phyloP scores from a whole-genome alignment of 30 jellyfish, hydroid and myxozoan species.

The Turritopsis dohrnii region DNA sequence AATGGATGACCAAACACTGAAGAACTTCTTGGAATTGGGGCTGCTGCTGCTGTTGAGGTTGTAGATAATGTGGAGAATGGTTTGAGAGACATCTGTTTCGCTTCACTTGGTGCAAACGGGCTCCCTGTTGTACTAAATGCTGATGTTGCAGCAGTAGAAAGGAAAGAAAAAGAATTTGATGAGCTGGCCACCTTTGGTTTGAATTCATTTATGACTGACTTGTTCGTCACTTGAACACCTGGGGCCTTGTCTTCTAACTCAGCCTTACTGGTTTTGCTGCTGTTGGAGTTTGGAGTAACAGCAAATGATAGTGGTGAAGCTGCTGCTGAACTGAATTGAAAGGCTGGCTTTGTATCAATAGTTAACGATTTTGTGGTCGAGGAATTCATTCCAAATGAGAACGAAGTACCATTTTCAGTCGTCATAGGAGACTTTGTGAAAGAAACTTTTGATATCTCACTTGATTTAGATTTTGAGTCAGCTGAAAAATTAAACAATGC shows the following conservation, averaged over 20 bases:
- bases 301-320: neutral
- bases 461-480: neutral
- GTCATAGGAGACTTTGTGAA: neutral
- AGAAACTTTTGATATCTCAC: neutral
- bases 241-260: neutral
- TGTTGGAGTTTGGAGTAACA: neutral
- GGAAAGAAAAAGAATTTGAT: neutral
- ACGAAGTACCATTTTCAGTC: neutral
- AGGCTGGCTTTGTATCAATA: neutral
- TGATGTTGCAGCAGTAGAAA: neutral
- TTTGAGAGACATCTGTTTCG: neutral
- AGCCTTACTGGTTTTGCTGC: neutral
- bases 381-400: neutral
- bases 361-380: neutral
- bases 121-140: neutral
- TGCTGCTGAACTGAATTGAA: neutral
- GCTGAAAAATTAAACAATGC: neutral
- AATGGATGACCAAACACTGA: neutral
- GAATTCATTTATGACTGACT: neutral
- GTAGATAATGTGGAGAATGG: neutral
- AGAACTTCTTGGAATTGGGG: neutral
- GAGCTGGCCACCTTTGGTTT: neutral
- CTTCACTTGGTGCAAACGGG: neutral
- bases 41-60: neutral
- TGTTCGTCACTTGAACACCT: neutral